Conservation (phyloP, 2,113 vertebrate species). For the Epinephelus cyanopodus region DNA sequence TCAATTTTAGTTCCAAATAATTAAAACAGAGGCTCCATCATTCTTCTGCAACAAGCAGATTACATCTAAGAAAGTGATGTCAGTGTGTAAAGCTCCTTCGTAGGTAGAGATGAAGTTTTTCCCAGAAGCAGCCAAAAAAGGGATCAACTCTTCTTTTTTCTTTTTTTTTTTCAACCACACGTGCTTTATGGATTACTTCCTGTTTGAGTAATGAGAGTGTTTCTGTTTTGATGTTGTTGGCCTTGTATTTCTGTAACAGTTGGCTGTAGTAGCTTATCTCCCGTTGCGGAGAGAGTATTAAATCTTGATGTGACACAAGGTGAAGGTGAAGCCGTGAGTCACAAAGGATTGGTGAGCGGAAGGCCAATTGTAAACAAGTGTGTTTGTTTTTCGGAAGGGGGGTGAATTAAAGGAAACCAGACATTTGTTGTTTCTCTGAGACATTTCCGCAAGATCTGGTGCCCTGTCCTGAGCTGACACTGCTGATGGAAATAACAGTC, state of each 20-base stretch:
- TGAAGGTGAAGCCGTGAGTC: slow-evolving; percentile 40
- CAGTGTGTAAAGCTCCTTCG: slow-evolving; percentile 1
- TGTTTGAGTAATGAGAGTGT: slow-evolving; percentile 49
- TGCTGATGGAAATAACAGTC: slow-evolving; percentile 21
- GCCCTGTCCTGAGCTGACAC: slow-evolving; percentile 49
- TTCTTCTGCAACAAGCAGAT: slow-evolving; percentile 7
- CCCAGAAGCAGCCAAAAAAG: background rate
- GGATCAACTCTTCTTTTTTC: background rate
- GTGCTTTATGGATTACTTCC: slow-evolving; percentile 67
- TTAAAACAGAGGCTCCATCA: background rate
- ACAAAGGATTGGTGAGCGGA: slow-evolving; percentile 45
- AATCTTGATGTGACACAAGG: slow-evolving; percentile 53
- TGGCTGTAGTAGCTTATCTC: slow-evolving; percentile 69
- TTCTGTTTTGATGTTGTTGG: slow-evolving; percentile 24
- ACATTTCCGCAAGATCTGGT: slow-evolving; percentile 23
- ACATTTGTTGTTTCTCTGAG: slow-evolving; percentile 33
- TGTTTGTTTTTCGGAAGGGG: slow-evolving; percentile 23
- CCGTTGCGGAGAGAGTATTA: slow-evolving; percentile 54
- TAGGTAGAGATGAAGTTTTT: background rate
- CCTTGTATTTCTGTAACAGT: slow-evolving; percentile 48
- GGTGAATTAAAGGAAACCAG: slow-evolving; percentile 45
- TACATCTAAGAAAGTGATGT: background rate
- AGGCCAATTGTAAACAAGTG: slow-evolving; percentile 46
- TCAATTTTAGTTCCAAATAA: background rate
- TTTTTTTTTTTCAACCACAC: slow-evolving; percentile 19